Evolutionary conservation across 2,797 vertebrate genomes (phyloP).

Genomic region (Parotocinclus haroldoi): DNA sequence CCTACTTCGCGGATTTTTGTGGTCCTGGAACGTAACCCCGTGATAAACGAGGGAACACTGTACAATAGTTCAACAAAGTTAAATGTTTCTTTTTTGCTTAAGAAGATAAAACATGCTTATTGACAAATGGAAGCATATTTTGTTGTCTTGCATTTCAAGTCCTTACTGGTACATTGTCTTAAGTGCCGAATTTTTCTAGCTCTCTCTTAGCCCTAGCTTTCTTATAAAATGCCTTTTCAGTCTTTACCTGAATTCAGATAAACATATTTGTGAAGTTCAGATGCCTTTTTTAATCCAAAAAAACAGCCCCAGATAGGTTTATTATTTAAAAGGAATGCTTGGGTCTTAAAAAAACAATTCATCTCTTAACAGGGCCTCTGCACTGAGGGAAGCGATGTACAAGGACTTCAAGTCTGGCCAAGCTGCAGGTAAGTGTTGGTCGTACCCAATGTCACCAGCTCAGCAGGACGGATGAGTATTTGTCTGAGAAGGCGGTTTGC

Average conservation of each 20-base stretch:
- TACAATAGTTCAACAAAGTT: too few relatives aligned
- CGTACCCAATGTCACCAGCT: not conserved
- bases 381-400: slow-evolving; percentile 62
- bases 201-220: not conserved
- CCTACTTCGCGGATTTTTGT: too few relatives aligned
- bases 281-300: not conserved
- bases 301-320: not conserved
- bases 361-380: slow-evolving; percentile 58
- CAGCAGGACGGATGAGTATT: slow-evolving; percentile 16
- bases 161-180: not conserved
- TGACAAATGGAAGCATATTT: not conserved
- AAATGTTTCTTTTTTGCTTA: too few relatives aligned
- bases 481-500: slow-evolving; percentile 54
- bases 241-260: not conserved
- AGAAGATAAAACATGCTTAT: not conserved
- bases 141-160: too few relatives aligned
- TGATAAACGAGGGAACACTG: too few relatives aligned
- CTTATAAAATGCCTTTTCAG: not conserved
- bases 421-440: slow-evolving; percentile 64
- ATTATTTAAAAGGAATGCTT: not conserved
- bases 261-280: not conserved
- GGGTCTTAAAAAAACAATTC: slow-evolving; percentile 23
- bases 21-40: too few relatives aligned
- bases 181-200: not conserved
- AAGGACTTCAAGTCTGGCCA: slow-evolving; percentile 66